Evolutionary conservation across 2,888 invertebrate genomes (phyloP), one percentile per base, ranked within the genome.

Genomic region (Ischnura elegans): DNA sequence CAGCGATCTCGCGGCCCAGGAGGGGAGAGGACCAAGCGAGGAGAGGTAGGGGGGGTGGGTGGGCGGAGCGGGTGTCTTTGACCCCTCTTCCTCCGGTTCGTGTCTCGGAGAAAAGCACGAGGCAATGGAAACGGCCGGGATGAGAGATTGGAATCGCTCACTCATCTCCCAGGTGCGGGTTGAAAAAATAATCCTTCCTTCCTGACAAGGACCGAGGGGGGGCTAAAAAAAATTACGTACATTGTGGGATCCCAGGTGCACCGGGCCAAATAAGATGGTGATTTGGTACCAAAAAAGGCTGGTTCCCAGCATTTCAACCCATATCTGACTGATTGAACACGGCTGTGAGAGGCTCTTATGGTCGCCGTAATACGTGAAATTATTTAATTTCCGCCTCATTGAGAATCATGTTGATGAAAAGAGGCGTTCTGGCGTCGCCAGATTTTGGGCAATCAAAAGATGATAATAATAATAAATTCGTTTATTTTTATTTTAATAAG

Each of bases 111-210:
- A 76, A 76, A 76, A 76, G 36, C 76, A 8, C 76, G 76, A 76
- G 36, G 76, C 76, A 76, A 76, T 76, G 76, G 76, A 76, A 76
- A 76, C 76, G 76, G 76, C 36, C 76, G 76, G 76, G 76, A 76
- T 76, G 76, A 76, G 76, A 76, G 76, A 76, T 76, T 76, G 36
- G 76, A 76, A 76, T 76, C 76, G 76, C 76, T 76, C 76, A 76
- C 76, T 76, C 76, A 76, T 76, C 76, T 76, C 29, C 61, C 76
- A 36, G 76, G 76, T 76, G 76, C 76, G 13, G 76, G 76, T 76
- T 76, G 61, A 76, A 76, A 76, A 76, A 76, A n/a, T n/a, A n/a
- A n/a, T n/a, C 76, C 76, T n/a, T 36, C 16, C 76, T 61, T 51
- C 51, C 61, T 25, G 36, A 21, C 25, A 36, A 21, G 76, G 36